Percentiles rank a stretch among this genome's conserved stretches.
phyloP scores from a whole-genome alignment of 2,113 vertebrate species.

The Cephalophus harveyi region DNA sequence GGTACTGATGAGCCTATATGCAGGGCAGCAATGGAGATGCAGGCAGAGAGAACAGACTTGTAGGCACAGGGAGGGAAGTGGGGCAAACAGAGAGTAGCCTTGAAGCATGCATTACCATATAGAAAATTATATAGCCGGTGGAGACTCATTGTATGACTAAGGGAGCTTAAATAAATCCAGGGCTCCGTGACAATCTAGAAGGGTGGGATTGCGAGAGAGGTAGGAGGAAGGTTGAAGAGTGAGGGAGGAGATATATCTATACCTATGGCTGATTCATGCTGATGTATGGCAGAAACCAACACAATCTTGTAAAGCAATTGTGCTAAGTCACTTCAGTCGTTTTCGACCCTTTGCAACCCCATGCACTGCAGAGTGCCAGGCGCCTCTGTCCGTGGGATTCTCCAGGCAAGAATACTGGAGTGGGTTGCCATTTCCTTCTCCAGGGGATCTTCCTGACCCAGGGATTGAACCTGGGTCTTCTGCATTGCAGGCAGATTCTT shows the following conservation, averaged over 20 bases:
- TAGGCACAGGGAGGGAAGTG: not conserved
- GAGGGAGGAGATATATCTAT: not conserved
- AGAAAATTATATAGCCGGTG: not conserved
- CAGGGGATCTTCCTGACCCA: not conserved
- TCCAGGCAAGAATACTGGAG: not conserved
- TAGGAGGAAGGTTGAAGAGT: not conserved
- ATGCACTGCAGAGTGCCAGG: not conserved
- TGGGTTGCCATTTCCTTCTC: not conserved
- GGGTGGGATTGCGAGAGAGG: not conserved
- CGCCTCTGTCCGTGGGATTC: not conserved
- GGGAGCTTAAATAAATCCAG: not conserved
- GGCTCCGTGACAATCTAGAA: not conserved
- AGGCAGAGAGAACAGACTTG: not conserved
- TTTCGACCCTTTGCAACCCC: not conserved
- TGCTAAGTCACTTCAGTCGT: not conserved
- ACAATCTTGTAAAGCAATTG: not conserved
- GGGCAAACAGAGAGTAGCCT: not conserved
- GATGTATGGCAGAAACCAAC: not conserved
- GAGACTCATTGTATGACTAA: not conserved
- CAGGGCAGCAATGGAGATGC: not conserved
- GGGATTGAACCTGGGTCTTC: not conserved
- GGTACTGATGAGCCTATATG: not conserved
- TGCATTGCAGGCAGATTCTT: not conserved
- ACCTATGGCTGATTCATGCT: not conserved
- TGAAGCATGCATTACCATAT: not conserved